Percentiles rank a stretch among this genome's conserved stretches.
phyloP scores from a whole-genome alignment of 2,888 invertebrate species.

The Amphimallon solstitiale region DNA sequence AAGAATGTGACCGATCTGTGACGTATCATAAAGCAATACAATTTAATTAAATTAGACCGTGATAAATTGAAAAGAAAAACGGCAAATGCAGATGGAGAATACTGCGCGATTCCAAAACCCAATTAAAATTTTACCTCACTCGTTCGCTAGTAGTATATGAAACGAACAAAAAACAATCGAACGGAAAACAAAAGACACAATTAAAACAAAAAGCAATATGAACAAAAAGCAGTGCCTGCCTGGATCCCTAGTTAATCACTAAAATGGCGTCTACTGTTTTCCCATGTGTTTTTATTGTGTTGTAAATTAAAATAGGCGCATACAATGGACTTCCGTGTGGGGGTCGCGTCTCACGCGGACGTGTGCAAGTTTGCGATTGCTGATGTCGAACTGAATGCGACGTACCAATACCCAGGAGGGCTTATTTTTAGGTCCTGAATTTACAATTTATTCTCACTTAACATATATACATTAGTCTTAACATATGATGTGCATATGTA shows the following conservation, averaged over 20 bases:
- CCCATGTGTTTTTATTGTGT: slow-evolving; percentile 66
- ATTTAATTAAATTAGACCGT: slow-evolving; percentile 54
- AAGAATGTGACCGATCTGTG: background rate
- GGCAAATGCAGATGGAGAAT: slow-evolving; percentile 11
- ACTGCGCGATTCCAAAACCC: slow-evolving; percentile 54
- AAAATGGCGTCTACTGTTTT: slow-evolving; percentile 66
- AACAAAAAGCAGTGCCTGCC: slow-evolving; percentile 61
- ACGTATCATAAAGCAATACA: slow-evolving; percentile 43
- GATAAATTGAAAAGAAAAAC: slow-evolving; percentile 51
- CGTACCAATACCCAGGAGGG: slow-evolving; percentile 57
- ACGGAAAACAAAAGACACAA: slow-evolving; percentile 61
- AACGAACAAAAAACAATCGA: slow-evolving; percentile 61
- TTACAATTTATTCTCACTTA: slow-evolving; percentile 25
- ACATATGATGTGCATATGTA: background rate
- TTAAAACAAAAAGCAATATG: slow-evolving; percentile 64
- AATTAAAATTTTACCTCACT: slow-evolving; percentile 62
- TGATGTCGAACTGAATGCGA: slow-evolving; percentile 55
- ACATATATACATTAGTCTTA: slow-evolving; percentile 22
- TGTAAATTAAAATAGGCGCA: slow-evolving; percentile 64
- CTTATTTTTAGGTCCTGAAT: slow-evolving; percentile 44
- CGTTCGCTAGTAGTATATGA: slow-evolving; percentile 49
- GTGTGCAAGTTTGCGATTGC: slow-evolving; percentile 60
- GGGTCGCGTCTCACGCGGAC: slow-evolving; percentile 54
- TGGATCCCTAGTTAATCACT: slow-evolving; percentile 65
- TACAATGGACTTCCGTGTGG: slow-evolving; percentile 61